phyloP scores from a whole-genome alignment of 2,113 vertebrate genomes.

The Oophaga pumilio region DNA sequence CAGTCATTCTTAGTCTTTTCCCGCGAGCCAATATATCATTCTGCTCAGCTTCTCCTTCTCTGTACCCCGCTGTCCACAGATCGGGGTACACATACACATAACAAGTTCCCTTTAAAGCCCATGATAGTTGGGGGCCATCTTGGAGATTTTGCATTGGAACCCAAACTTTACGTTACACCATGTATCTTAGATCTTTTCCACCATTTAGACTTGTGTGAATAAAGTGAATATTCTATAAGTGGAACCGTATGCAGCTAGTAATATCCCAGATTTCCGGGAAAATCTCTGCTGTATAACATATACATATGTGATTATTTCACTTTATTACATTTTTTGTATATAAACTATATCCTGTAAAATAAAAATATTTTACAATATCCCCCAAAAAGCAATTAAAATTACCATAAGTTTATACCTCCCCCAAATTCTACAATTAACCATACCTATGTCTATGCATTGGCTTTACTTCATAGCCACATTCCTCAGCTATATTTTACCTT shows the following conservation, averaged over 20 bases:
- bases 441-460: not conserved
- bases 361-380: slow-evolving; percentile 35
- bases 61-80: too few relatives aligned
- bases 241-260: slow-evolving; percentile 20
- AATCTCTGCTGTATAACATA: slow-evolving; percentile 11
- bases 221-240: slow-evolving; percentile 3
- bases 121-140: too few relatives aligned
- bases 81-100: too few relatives aligned
- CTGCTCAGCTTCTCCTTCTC: too few relatives aligned
- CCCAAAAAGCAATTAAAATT: slow-evolving; percentile 13
- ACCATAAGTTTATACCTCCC: slow-evolving; percentile 1
- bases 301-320: slow-evolving; percentile 15
- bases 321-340: slow-evolving; percentile 12
- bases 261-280: not conserved
- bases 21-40: too few relatives aligned
- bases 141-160: too few relatives aligned
- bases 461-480: slow-evolving; percentile 17
- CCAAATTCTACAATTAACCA: not conserved
- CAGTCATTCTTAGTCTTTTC: too few relatives aligned
- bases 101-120: too few relatives aligned
- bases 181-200: not conserved
- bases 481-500: not conserved
- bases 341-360: slow-evolving; percentile 30
- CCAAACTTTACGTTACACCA: too few relatives aligned
- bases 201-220: not conserved